These are phyloP conservation scores for Podarcis cretensis DNA, from an alignment of 2,113 vertebrate genomes.

Conservation along the genomic window DNA sequence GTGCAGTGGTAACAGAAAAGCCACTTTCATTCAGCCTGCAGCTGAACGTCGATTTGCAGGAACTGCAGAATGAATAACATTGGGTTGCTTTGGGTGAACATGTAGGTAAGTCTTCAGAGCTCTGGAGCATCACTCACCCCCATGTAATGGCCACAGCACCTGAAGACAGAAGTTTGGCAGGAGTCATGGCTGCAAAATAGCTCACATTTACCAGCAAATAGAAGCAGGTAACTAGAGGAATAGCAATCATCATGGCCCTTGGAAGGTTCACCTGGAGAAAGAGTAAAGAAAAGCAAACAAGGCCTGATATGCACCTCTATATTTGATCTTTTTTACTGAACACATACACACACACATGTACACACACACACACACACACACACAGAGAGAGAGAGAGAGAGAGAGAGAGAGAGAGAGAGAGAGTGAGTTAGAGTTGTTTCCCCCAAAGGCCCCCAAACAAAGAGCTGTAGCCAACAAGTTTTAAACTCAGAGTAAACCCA, in stretches of 20 bases:
- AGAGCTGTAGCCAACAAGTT: not conserved
- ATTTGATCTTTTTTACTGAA: not conserved
- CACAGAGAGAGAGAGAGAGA: too few species aligned
- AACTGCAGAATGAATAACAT: not conserved
- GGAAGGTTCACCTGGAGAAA: constrained; percentile 85
- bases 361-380: too few species aligned
- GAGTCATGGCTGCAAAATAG: constrained; percentile 87
- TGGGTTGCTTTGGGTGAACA: not conserved
- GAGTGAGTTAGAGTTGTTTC: not conserved
- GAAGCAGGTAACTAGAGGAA: constrained; percentile 86
- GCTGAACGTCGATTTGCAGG: not conserved
- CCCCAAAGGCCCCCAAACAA: not conserved
- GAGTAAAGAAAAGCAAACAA: not conserved
- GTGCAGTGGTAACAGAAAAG: not conserved
- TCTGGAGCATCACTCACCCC: constrained; percentile 77
- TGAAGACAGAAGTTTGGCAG: constrained; percentile 84
- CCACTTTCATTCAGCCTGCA: not conserved
- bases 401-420: too few species aligned
- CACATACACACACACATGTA: too few species aligned
- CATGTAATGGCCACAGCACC: constrained; percentile 86
- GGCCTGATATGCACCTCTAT: too few species aligned
- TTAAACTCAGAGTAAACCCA: not conserved
- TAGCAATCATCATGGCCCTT: constrained; percentile 84
- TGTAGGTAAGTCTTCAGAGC: not conserved
- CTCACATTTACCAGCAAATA: constrained; percentile 90